phyloP scores from a whole-genome alignment of 2,797 vertebrate genomes.

The Morelia viridis region DNA sequence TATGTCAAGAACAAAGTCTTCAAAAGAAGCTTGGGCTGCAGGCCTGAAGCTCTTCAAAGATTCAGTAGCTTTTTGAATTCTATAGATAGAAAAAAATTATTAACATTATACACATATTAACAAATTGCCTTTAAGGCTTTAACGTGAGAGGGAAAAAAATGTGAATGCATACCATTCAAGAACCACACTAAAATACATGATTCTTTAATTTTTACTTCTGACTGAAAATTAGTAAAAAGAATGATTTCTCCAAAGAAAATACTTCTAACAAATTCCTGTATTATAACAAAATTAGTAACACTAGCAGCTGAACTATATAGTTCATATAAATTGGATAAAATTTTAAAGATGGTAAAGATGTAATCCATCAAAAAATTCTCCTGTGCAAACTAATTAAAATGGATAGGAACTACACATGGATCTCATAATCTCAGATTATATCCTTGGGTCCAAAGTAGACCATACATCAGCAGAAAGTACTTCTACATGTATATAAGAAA shows the following conservation, averaged over 20 bases:
- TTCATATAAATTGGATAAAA: neutral
- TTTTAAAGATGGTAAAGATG: neutral
- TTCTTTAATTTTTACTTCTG: neutral
- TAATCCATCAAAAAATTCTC: neutral
- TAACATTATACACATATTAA: neutral
- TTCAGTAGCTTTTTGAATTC: conserved; percentile 94
- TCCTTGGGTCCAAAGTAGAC: neutral
- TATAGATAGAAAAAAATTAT: conserved; percentile 61
- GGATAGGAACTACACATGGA: neutral
- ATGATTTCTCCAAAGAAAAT: neutral
- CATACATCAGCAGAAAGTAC: neutral
- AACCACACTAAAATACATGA: neutral
- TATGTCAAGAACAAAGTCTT: conserved; percentile 88
- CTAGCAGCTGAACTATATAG: neutral
- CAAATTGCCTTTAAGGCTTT: neutral
- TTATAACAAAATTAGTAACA: neutral
- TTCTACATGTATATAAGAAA: neutral
- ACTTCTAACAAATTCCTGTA: neutral
- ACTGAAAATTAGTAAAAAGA: neutral
- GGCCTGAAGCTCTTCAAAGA: conserved; percentile 90
- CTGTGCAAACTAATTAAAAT: neutral
- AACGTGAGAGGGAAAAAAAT: neutral
- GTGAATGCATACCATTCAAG: neutral
- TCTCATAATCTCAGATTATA: neutral
- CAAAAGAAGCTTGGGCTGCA: conserved; percentile 87